Evolutionary conservation across 2,888 invertebrate species (phyloP).

Genomic region (Caenorhabditis drosophilae): DNA sequence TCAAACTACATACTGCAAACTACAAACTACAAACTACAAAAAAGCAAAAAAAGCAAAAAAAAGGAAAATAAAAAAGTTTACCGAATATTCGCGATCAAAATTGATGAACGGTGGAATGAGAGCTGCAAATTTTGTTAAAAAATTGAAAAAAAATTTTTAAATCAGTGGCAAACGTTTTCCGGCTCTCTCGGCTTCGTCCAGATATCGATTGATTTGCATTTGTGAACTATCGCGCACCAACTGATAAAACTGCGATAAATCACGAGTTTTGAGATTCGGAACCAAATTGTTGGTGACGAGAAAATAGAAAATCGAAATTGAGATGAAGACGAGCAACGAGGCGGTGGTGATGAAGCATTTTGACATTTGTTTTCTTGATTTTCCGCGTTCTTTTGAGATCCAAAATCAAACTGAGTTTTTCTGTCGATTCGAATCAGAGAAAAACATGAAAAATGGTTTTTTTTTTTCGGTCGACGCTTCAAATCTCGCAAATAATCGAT

Average conservation of each 20-base stretch:
- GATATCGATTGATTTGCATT: not conserved
- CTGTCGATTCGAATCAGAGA: too few species aligned
- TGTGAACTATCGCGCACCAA: slow-evolving; percentile 7
- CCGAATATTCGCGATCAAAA: slow-evolving; percentile 68
- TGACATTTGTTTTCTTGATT: slow-evolving; percentile 3
- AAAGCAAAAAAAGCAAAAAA: too few species aligned
- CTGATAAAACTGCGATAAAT: slow-evolving; percentile 16
- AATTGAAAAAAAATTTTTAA: not conserved
- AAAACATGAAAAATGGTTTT: too few species aligned
- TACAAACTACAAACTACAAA: too few species aligned
- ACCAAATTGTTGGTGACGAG: slow-evolving; percentile 14
- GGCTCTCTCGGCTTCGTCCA: not conserved
- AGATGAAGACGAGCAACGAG: slow-evolving; percentile 2
- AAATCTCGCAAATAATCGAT: too few species aligned
- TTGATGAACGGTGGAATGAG: slow-evolving; percentile 33
- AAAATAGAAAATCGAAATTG: slow-evolving; percentile 19
- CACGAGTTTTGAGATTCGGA: slow-evolving; percentile 11
- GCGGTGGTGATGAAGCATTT: slow-evolving; percentile 1
- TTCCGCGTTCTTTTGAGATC: too few species aligned
- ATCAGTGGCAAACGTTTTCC: not conserved
- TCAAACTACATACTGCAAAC: too few species aligned
- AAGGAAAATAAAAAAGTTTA: slow-evolving; percentile 2
- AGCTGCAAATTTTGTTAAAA: slow-evolving; percentile 12
- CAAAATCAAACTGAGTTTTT: too few species aligned
- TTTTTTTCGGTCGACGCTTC: too few species aligned